Evolutionary conservation across 2,797 vertebrate genomes (phyloP).

Genomic region (Channa striata): DNA sequence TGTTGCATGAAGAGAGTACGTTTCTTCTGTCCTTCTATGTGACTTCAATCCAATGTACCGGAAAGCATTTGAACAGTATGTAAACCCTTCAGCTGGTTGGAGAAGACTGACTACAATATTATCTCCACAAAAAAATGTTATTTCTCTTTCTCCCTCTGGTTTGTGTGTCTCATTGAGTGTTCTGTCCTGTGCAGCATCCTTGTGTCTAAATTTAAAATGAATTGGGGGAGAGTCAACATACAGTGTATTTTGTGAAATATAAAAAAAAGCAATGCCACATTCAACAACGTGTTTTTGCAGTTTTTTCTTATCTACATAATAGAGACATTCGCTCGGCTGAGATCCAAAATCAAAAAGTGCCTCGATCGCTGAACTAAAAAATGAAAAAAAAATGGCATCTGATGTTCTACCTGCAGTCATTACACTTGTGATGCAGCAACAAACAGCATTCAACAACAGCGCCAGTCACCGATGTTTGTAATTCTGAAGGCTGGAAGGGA

Average conservation of each 20-base stretch:
- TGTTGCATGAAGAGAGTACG: background rate
- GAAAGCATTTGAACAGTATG: background rate
- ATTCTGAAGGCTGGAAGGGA: background rate
- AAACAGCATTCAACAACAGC: background rate
- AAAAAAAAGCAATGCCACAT: constrained; percentile 51
- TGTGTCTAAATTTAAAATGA: constrained; percentile 36
- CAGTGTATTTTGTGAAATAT: constrained; percentile 66
- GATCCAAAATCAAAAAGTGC: background rate
- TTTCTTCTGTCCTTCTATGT: background rate
- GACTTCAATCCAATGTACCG: constrained; percentile 13
- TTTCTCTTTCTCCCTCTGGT: constrained; percentile 68
- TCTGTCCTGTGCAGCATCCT: constrained; percentile 23
- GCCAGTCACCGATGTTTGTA: too few species aligned
- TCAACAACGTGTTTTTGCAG: constrained; percentile 17
- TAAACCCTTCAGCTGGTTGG: background rate
- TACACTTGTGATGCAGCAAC: background rate
- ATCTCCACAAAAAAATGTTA: constrained; percentile 73
- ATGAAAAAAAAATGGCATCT: background rate
- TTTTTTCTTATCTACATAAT: constrained; percentile 27
- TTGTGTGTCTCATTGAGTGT: constrained; percentile 51
- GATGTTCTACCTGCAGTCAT: constrained; percentile 1
- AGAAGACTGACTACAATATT: constrained; percentile 14
- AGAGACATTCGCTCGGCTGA: background rate
- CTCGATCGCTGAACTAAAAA: background rate
- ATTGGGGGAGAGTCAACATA: constrained; percentile 32